Evolutionary conservation across 2,888 invertebrate genomes (phyloP), one percentile per base, ranked within the genome.

Genomic region (Apoderus coryli): DNA sequence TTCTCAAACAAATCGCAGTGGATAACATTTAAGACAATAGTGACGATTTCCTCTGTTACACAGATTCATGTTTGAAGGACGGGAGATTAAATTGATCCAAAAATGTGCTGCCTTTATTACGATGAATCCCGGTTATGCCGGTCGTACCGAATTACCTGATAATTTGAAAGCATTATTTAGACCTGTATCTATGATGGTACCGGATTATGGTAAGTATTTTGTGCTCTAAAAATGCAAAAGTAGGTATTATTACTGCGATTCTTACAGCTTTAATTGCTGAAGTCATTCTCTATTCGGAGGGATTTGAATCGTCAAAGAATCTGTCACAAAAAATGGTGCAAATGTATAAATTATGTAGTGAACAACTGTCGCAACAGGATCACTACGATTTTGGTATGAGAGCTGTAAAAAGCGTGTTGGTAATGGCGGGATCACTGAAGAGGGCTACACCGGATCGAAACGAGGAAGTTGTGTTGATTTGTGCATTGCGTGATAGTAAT

Each of bases 371-470:
- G 0, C 85, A 88, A 44, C 89, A 89, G 50, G 80, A 88, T 50
- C 89, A 90, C 49, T 90, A 90, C 48, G 89, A 90, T 56, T 89
- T 88, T 47, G 84, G 84, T 19, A 89, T 90, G 88, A 66, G 92
- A 39, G 90, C 92, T 1, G 88, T 92, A 1, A 92, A 92, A 52
- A 88, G 81, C 49, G 89, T 90, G 2, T 59, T 90, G 46, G 86
- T 88, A 2, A 89, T 89, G 88, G 90, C 90, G 1, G 90, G 90
- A 1, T 73, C 81, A 0, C 54, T 90, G 9, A 90, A 90, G 52
- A 66, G 89, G 29, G 77, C 81, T 9, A 76, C 78, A 46, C 88
- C 86, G 0, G 77, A 85, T 50, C 78, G 80, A 47, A 72, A 67
- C 25, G 90, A 90, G 55, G 82, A 88, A 47, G 76, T 76, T 33